Conservation (phyloP, 2,888 invertebrate species). For the Drosophila prolongata region DNA sequence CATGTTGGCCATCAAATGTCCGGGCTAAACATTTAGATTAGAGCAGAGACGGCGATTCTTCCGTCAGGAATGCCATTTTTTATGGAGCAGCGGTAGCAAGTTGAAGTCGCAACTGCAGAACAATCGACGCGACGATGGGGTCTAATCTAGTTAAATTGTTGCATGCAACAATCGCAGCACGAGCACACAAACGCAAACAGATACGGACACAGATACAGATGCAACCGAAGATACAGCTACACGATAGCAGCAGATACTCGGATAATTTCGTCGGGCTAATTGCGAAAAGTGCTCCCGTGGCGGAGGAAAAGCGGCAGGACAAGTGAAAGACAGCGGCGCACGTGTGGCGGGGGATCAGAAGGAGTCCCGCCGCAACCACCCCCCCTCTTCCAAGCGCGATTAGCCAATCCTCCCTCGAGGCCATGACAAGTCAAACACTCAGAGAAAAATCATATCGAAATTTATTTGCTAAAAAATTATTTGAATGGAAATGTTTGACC, state of each 20-base stretch:
- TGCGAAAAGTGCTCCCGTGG: conserved; percentile 82
- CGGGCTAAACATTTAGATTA: conserved; percentile 77
- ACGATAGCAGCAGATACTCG: conserved; percentile 33
- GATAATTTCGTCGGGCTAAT: conserved; percentile 81
- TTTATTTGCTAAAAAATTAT: not conserved
- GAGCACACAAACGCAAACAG: conserved; percentile 29
- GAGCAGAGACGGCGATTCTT: conserved; percentile 58
- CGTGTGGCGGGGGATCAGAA: conserved; percentile 56
- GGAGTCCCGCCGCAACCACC: conserved; percentile 8
- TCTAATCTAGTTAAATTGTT: conserved; percentile 77
- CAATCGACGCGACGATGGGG: conserved; percentile 61
- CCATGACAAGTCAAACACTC: conserved; percentile 7
- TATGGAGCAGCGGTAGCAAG: conserved; percentile 42
- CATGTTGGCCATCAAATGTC: conserved; percentile 79
- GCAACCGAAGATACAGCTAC: conserved; percentile 31
- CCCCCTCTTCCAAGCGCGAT: conserved; percentile 7
- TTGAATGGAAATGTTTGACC: too few relatives aligned
- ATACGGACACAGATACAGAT: conserved; percentile 22
- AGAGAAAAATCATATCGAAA: not conserved
- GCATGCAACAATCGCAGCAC: conserved; percentile 75
- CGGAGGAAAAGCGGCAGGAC: conserved; percentile 59
- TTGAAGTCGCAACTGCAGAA: conserved; percentile 47
- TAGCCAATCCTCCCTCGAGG: conserved; percentile 28
- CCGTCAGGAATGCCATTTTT: conserved; percentile 73
- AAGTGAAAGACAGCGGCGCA: conserved; percentile 69